Base-by-base conservation (phyloP, 2,797 vertebrate species). In the Microctenopoma steveboyesi region DNA sequence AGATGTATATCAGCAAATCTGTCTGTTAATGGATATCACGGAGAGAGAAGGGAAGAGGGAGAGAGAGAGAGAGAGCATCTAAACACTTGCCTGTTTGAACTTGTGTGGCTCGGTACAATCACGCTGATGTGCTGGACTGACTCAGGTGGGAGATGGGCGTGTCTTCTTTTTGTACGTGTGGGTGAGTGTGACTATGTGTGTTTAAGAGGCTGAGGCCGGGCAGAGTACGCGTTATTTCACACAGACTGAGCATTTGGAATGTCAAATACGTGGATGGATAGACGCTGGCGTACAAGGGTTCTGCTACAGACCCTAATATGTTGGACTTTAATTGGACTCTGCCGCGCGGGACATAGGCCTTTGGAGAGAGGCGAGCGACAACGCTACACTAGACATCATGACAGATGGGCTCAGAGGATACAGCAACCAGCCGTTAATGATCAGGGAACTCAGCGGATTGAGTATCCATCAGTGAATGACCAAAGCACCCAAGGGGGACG, bases 101-200 rank as follows among this genome's bases (percentile, higher is more conserved):
- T 69, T 87, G 89, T 75, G 57, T 7, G 28, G 61, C 65, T 54
- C 64, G 52, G 67, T 54, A 76, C 69, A 72, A 74, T 87, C 75
- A 88, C 82, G 46, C 64, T 79, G 72, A 72, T 75, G 53, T 75
- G 69, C 40, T 61, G 27, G 27, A 83, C 90, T 97, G 95, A 96
- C 91, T 96, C 96, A 78, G 88, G 89, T 89, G 88, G 88, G 91
- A 84, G 88, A 90, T 9, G 92, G 88, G 90, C 82, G 84, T 92
- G 89, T 88, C 86, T 70, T 85, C 51, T 47, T 5, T 18, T 46
- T 66, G 74, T 73, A 54, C 7, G 64, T 54, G 64, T 16, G 52
- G 47, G 65, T 74, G 77, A 64, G 79, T 30, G 55, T 9, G 59
- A 47, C 73, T 10, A 7, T 52, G 64, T 82, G 81, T 80, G 82